Evolutionary conservation across 2,888 invertebrate species (phyloP).

Genomic region (Rhodophaea formosa): DNA sequence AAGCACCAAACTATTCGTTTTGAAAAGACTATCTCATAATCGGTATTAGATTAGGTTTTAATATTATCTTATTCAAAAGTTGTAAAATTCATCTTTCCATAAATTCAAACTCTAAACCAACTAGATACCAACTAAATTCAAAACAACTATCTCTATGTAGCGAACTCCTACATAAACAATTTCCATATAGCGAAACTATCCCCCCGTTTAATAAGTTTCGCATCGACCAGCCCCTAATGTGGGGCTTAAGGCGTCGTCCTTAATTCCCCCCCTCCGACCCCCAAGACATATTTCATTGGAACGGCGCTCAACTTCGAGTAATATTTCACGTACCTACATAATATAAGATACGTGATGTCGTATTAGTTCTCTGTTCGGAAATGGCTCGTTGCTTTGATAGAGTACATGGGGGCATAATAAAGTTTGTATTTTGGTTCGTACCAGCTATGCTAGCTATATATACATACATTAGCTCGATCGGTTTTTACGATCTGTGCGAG

Average conservation of each 20-base stretch:
- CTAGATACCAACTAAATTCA: constrained; percentile 5
- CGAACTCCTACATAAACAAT: constrained; percentile 14
- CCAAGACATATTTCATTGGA: constrained; percentile 80
- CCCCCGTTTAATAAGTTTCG: constrained; percentile 61
- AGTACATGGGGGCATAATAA: neutral
- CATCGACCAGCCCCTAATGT: constrained; percentile 54
- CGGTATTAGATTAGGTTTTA: no score
- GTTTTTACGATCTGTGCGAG: no score
- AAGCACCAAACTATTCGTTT: no score
- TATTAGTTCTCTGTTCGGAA: neutral
- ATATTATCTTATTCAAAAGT: no score
- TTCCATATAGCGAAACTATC: constrained; percentile 13
- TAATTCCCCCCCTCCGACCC: constrained; percentile 49
- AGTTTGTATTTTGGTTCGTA: neutral
- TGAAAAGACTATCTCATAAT: no score
- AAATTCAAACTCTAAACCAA: neutral
- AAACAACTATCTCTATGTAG: constrained; percentile 18
- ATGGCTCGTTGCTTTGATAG: neutral
- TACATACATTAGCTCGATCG: no score
- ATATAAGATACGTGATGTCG: constrained; percentile 25
- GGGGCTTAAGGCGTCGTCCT: constrained; percentile 71
- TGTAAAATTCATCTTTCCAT: no score
- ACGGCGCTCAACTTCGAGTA: constrained; percentile 53
- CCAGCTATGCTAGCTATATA: no score
- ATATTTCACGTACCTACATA: constrained; percentile 14